phyloP scores from a whole-genome alignment of 2,888 invertebrate genomes.

The Ormia ochracea region DNA sequence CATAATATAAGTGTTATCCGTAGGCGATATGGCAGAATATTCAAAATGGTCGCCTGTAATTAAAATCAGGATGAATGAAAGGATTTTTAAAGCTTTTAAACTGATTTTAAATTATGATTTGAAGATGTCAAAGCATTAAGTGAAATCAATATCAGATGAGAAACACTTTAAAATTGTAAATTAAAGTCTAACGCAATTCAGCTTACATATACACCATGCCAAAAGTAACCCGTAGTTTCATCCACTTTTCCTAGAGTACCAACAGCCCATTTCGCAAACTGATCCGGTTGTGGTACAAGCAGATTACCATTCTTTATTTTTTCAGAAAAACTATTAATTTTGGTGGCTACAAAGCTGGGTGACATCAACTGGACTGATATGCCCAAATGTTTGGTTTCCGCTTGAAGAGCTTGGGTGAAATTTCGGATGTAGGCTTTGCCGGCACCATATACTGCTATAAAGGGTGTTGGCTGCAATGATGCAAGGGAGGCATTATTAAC shows the following conservation, averaged over 20 bases:
- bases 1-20: neutral
- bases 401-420: conserved; percentile 86
- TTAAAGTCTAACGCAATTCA: too few species aligned
- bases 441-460: conserved; percentile 92
- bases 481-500: conserved; percentile 93
- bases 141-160: neutral
- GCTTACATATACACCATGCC: conserved; percentile 87
- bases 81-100: too few species aligned
- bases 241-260: conserved; percentile 87
- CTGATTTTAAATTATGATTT: too few species aligned
- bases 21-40: conserved; percentile 19
- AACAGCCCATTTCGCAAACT: conserved; percentile 86
- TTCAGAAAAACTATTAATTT: conserved; percentile 89
- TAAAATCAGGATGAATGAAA: neutral
- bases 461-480: conserved; percentile 88
- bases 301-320: conserved; percentile 81
- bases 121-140: too few species aligned
- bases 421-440: conserved; percentile 88
- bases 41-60: conserved; percentile 25
- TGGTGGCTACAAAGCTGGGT: conserved; percentile 83
- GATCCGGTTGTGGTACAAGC: conserved; percentile 82
- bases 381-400: conserved; percentile 85
- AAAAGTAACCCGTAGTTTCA: conserved; percentile 90
- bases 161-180: too few species aligned
- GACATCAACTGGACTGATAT: conserved; percentile 89